Base-by-base conservation (phyloP, 2,888 invertebrate genomes). In the Coremacera marginata region DNA sequence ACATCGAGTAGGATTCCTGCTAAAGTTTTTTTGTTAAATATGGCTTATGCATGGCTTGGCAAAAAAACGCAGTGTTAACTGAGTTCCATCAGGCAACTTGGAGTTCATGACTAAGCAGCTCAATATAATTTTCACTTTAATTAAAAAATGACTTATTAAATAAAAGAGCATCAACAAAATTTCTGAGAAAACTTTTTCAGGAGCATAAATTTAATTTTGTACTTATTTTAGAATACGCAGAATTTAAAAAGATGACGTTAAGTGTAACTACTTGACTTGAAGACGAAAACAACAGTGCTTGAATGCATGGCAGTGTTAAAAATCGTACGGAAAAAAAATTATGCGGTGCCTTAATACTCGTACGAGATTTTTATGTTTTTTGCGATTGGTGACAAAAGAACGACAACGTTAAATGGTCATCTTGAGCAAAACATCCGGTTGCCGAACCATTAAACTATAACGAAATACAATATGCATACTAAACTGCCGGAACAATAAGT, bases 361-460 rank as follows among this genome's bases (percentile, higher is more conserved):
- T 3, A 63, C n/a, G 16, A 34, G 9, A 3, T 60, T 44, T 11
- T 11, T 44, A 11, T 44, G 11, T 14, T 44, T 44, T 44, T 44
- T 44, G 14, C 44, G 44, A 11, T 44, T 44, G 44, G 44, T 44
- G 14, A 44, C 44, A 44, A 44, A 44, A 44, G 44, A 44, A 44
- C 44, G 14, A 44, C 44, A 44, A 44, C 44, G 44, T 44, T 27
- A 14, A n/a, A 51, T 16, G 31, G 9, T 8, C 51, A 65, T 51
- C 49, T 70, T 70, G 49, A 57, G 65, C 37, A 57, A 25, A 71
- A 72, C 76, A 71, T 76, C 76, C 76, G 71, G 76, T 65, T 52
- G 76, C 27, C 71, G 44, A 11, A 63, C 27, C 25, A 60, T 75
- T 62, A 37, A 60, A 31, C 3, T 44, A 57, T 27, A 44, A 57